phyloP scores from a whole-genome alignment of 1,140 invertebrate species.

The Goniozus legneri region DNA sequence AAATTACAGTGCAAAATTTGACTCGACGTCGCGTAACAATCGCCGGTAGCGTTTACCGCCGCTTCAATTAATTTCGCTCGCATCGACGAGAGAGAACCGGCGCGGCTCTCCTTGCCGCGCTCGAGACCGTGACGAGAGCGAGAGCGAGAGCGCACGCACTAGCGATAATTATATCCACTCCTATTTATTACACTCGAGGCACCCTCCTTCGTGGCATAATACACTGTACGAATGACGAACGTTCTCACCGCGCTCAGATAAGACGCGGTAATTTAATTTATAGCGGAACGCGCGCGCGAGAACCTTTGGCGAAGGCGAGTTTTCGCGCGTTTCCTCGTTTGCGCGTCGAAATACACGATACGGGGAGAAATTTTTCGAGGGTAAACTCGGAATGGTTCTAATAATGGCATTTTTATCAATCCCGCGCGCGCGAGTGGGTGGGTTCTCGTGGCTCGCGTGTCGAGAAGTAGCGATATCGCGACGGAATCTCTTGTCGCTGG shows the following conservation, averaged over 20 bases:
- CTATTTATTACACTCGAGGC: not conserved
- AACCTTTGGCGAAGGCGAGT: too few relatives aligned
- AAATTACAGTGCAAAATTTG: too few relatives aligned
- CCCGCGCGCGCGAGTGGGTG: not conserved
- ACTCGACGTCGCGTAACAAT: too few relatives aligned
- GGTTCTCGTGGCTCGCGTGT: constrained; percentile 30
- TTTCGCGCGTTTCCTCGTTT: too few relatives aligned
- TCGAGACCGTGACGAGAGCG: not conserved
- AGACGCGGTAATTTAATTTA: not conserved
- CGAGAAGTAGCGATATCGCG: constrained; percentile 31
- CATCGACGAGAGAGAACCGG: too few relatives aligned
- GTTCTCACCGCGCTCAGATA: not conserved
- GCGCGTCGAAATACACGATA: too few relatives aligned
- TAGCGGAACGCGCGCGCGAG: not conserved
- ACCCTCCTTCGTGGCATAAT: not conserved
- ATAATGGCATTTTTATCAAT: not conserved
- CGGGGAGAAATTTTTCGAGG: too few relatives aligned
- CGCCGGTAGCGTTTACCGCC: too few relatives aligned
- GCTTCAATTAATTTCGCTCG: too few relatives aligned
- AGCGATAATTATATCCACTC: not conserved
- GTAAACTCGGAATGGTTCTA: too few relatives aligned
- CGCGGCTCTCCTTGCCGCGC: too few relatives aligned
- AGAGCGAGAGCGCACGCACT: not conserved
- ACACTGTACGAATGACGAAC: not conserved
- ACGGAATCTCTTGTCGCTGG: constrained; percentile 39